Evolutionary conservation across 2,888 invertebrate species (phyloP).

Genomic region (Rhagonycha lutea): DNA sequence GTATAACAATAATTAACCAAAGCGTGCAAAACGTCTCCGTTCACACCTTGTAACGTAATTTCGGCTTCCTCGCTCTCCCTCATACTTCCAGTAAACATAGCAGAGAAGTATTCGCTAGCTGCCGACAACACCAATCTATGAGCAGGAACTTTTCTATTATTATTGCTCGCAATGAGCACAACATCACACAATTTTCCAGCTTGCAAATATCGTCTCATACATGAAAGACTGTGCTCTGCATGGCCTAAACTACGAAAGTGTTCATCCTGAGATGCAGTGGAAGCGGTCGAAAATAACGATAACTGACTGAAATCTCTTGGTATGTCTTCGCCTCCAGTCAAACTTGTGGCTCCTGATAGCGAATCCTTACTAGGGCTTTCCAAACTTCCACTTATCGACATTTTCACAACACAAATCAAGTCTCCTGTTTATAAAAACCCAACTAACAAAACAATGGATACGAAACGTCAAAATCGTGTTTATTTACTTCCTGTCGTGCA

Average conservation of each 20-base stretch:
- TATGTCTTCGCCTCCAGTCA: constrained; percentile 57
- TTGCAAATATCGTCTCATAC: constrained; percentile 82
- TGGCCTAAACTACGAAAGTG: constrained; percentile 78
- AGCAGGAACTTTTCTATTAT: constrained; percentile 60
- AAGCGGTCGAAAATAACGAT: constrained; percentile 64
- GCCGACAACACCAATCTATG: constrained; percentile 82
- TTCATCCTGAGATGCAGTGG: constrained; percentile 72
- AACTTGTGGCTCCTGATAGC: constrained; percentile 44
- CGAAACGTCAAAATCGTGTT: not conserved
- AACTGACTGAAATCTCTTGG: constrained; percentile 70
- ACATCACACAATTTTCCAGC: constrained; percentile 88
- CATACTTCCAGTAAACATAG: constrained; percentile 91
- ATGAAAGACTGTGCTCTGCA: constrained; percentile 78
- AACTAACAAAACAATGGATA: not conserved
- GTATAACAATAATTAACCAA: constrained; percentile 92
- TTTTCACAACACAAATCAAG: constrained; percentile 12
- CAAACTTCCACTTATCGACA: constrained; percentile 40
- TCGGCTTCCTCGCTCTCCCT: constrained; percentile 83
- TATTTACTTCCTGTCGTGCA: not conserved
- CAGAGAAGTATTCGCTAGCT: constrained; percentile 92
- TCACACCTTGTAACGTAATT: constrained; percentile 82
- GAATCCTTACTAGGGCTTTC: constrained; percentile 52
- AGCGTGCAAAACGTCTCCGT: constrained; percentile 82
- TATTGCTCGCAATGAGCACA: constrained; percentile 76
- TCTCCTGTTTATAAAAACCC: not conserved